Conservation (phyloP, 1,140 invertebrate genomes). For the Aphelinus atriplicis region DNA sequence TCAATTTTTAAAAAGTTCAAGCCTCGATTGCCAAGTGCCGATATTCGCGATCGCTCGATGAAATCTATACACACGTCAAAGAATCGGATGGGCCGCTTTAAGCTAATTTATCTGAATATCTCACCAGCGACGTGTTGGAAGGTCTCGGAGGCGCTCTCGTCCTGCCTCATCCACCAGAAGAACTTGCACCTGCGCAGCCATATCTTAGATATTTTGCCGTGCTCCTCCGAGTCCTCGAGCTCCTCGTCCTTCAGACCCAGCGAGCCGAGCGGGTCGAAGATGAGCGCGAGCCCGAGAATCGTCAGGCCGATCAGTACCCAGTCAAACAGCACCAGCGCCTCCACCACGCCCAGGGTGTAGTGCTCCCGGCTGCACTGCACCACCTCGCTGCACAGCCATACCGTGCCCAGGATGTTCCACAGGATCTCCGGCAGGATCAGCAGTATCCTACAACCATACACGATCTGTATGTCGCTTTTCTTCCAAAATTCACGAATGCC, state of each 20-base stretch:
- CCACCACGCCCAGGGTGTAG: slow-evolving; percentile 77
- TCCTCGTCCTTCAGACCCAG: slow-evolving; percentile 71
- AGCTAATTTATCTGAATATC: slow-evolving; percentile 57
- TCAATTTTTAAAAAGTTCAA: too few species aligned
- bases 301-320: slow-evolving; percentile 82
- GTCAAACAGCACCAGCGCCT: slow-evolving; percentile 81
- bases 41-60: slow-evolving; percentile 13
- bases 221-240: slow-evolving; percentile 65
- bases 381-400: slow-evolving; percentile 81
- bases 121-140: slow-evolving; percentile 85
- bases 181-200: slow-evolving; percentile 80
- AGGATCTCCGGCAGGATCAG: slow-evolving; percentile 79
- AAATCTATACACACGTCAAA: too few species aligned
- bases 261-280: slow-evolving; percentile 84
- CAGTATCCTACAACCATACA: slow-evolving; percentile 68
- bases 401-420: slow-evolving; percentile 82
- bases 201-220: slow-evolving; percentile 68
- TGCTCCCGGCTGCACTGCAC: slow-evolving; percentile 74
- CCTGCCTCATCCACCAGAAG: slow-evolving; percentile 82
- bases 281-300: slow-evolving; percentile 78
- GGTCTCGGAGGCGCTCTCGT: slow-evolving; percentile 83
- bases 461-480: too few species aligned
- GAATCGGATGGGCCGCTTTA: too few species aligned
- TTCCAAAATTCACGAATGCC: too few species aligned
- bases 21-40: too few species aligned